Base-by-base conservation (phyloP, 2,888 invertebrate genomes). In the Drosophila kambysellisi region DNA sequence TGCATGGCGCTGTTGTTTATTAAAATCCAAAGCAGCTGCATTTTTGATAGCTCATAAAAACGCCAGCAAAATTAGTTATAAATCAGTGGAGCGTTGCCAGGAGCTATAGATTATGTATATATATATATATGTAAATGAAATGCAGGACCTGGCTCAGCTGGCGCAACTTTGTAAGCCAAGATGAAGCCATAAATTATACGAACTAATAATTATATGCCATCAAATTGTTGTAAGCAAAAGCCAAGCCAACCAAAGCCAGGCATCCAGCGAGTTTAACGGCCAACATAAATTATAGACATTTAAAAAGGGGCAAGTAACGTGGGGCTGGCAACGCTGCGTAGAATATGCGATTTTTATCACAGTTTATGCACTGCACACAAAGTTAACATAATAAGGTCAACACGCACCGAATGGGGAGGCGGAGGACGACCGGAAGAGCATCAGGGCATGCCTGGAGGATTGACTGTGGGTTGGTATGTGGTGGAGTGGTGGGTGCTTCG, bases 121-220 rank as follows among this genome's bases (percentile, higher is more conserved):
- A 66, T 57, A 46, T 33, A 41, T 59, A 37, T 6, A 20, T 39
- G 3, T 17, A 33, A n/a, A 29, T 29, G 29, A 46, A 62, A 74
- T 75, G 67, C 52, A 70, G 77, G 39, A 68, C 35, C 17, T 56
- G 32, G 30, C 39, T 60, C 54, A 54, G 62, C 48, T 58, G 61
- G 41, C 48, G 43, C 75, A 88, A 85, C 81, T 80, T 88, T 84
- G 83, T 72, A 60, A 64, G 77, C 76, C 57, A 76, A 79, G 79
- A 87, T 83, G 70, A 81, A 83, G 82, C 61, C 84, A 86, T 86
- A 89, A 86, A 89, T 89, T 87, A 87, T 82, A 87, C 78, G 77
- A 87, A 87, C 86, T 89, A 89, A 87, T 89, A 89, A 86, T 89
- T 86, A 84, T 84, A 87, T 78, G 76, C 84, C 76, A 80, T 82